Evolutionary conservation across 2,797 vertebrate species (phyloP).

Genomic region (Kryptolebias ocellatus): DNA sequence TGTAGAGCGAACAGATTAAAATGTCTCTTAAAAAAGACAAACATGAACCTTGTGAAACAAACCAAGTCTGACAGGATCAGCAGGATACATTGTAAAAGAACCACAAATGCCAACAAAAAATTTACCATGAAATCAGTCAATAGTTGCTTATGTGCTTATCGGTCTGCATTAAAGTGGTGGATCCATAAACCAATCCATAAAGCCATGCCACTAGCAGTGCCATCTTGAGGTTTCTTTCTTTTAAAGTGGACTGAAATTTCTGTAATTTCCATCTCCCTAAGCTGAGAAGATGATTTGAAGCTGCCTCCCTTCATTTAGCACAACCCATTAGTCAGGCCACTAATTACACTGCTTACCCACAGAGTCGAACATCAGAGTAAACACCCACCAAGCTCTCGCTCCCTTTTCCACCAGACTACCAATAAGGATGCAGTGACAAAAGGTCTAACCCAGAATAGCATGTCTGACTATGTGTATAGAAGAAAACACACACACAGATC

Average conservation of each 20-base stretch:
- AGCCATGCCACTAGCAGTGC: background rate
- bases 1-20: too few relatives aligned
- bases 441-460: slow-evolving; percentile 39
- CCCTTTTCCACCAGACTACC: slow-evolving; percentile 49
- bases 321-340: slow-evolving; percentile 65
- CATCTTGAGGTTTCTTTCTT: background rate
- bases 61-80: background rate
- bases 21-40: background rate
- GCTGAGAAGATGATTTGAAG: slow-evolving; percentile 48
- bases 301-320: slow-evolving; percentile 55
- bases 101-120: slow-evolving; percentile 7
- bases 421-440: slow-evolving; percentile 55
- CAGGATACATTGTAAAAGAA: background rate
- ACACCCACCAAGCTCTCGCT: slow-evolving; percentile 59
- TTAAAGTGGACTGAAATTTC: background rate
- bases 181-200: background rate
- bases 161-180: slow-evolving; percentile 1
- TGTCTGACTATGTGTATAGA: slow-evolving; percentile 27
- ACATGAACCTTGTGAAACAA: slow-evolving; percentile 1
- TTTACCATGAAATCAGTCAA: background rate
- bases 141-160: slow-evolving; percentile 8
- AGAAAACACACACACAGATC: slow-evolving; percentile 4
- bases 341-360: slow-evolving; percentile 77
- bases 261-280: slow-evolving; percentile 7
- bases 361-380: slow-evolving; percentile 72